Evolutionary conservation across 2,888 invertebrate genomes (phyloP), one percentile per base, ranked within the genome.

Genomic region (Napeogenes sylphis): DNA sequence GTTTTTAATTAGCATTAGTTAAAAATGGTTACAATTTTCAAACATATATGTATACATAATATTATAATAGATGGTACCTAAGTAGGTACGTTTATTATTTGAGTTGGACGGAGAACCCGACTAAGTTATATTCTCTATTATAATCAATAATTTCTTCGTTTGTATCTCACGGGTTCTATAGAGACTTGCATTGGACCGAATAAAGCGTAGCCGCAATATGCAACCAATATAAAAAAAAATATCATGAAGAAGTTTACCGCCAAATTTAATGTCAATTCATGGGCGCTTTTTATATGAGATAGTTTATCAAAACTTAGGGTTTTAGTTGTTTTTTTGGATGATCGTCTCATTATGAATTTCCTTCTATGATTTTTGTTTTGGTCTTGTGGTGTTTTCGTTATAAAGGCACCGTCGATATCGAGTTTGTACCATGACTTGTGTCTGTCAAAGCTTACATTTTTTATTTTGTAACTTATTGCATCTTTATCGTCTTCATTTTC

Each of bases 371-470:
- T 61, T 61, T 42, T 58, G 14, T 42, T 32, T 13, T 8, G 2
- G 3, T 32, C 21, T 21, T 45, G 53, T 13, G 46, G 53, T 13
- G 46, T 47, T 60, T 68, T 69, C 0, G 69, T 68, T 38, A 71
- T 68, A n/a, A 55, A 70, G 4, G 64, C 67, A 0, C 69, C 71
- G 13, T 72, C 72, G 2, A 72, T 51, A 32, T 72, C 72, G 0
- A 71, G 12, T 67, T 72, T 72, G 47, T 71, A 72, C 72, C 71
- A 72, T 1, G 71, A 70, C 13, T 72, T 69, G 62, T 69, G 63
- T 62, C 61, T 70, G 3, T 71, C 68, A 32, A 64, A 42, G 10
- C 10, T 42, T 42, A 42, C 38, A 38, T 38, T 42, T 8, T 42
- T 42, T 10, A 3, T 42, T 42, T 10, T 6, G 10, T 10, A 63